Evolutionary conservation across 2,113 vertebrate species (phyloP).

Genomic region (Fukomys damarensis): DNA sequence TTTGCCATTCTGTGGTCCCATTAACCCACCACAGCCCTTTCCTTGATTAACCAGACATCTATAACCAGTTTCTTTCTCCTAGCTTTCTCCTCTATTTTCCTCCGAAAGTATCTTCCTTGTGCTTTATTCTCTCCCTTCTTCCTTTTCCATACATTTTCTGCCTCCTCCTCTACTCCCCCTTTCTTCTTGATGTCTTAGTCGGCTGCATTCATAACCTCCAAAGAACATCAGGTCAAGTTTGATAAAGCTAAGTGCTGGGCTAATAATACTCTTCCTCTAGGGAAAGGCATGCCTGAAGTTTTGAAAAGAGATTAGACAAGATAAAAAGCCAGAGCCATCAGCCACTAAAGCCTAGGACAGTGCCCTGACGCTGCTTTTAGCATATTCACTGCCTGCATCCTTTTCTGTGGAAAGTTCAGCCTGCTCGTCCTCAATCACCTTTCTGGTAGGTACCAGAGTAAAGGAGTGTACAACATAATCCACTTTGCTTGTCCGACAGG

Average conservation of each 20-base stretch:
- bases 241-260: constrained; percentile 44
- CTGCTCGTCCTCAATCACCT: neutral
- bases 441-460: neutral
- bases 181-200: neutral
- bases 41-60: neutral
- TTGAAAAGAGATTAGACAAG: constrained; percentile 34
- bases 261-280: neutral
- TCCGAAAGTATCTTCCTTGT: neutral
- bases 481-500: neutral
- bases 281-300: neutral
- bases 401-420: neutral
- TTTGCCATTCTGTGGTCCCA: neutral
- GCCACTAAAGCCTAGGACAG: neutral
- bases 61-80: neutral
- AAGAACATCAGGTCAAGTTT: constrained; percentile 2
- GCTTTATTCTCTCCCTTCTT: neutral
- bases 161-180: fast-evolving
- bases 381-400: neutral
- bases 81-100: neutral
- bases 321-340: neutral
- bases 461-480: neutral
- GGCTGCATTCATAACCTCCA: neutral
- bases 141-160: neutral
- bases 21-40: neutral
- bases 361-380: neutral